Evolutionary conservation across 2,113 vertebrate genomes (phyloP).

Genomic region (Python bivittatus): DNA sequence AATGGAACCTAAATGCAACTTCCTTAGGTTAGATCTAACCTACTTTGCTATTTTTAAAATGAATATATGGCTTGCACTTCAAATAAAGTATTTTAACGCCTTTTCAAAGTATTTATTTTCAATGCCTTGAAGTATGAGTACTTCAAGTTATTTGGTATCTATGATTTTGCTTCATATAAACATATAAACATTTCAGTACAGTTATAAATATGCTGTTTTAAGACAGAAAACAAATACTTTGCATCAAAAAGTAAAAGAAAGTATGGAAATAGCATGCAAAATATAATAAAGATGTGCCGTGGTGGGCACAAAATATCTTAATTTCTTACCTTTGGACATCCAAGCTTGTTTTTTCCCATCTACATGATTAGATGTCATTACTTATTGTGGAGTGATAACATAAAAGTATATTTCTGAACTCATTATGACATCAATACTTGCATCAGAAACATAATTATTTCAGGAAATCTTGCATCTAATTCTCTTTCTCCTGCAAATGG

Average conservation of each 20-base stretch:
- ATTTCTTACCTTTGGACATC: background rate
- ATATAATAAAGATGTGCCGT: background rate
- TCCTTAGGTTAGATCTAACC: too few species aligned
- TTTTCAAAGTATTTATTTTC: too few species aligned
- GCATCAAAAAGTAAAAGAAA: background rate
- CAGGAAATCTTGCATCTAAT: background rate
- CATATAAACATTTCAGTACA: too few species aligned
- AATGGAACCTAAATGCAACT: too few species aligned
- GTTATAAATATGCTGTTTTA: background rate
- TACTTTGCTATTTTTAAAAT: too few species aligned
- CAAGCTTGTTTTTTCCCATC: background rate
- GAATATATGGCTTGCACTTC: too few species aligned
- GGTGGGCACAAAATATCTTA: background rate
- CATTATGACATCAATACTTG: constrained; percentile 8
- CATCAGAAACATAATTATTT: constrained; percentile 23
- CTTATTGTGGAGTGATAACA: constrained; percentile 3
- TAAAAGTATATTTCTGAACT: background rate
- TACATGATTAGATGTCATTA: background rate
- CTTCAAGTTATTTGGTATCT: background rate
- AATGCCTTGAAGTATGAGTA: too few species aligned
- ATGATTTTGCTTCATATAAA: background rate
- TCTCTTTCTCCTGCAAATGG: constrained; percentile 12
- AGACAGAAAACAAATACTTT: background rate
- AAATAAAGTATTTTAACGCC: too few species aligned
- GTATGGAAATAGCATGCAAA: background rate